phyloP scores from a whole-genome alignment of 1,140 invertebrate species.

The Rhopalosiphum padi region DNA sequence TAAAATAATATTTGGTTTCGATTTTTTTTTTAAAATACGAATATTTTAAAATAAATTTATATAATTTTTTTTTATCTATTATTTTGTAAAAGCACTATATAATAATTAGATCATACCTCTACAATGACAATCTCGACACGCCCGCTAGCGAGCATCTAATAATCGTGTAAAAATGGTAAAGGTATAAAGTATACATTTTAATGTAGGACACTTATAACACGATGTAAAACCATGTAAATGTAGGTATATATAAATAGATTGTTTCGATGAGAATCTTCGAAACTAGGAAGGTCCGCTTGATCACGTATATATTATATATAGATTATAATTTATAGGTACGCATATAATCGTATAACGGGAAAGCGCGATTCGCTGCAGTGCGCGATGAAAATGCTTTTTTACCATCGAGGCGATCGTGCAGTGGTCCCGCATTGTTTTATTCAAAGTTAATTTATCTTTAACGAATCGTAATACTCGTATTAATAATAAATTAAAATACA shows the following conservation, averaged over 20 bases:
- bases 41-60: background rate
- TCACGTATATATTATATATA: background rate
- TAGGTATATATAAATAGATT: background rate
- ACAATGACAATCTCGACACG: background rate
- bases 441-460: constrained; percentile 10
- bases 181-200: background rate
- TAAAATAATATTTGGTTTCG: background rate
- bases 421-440: background rate
- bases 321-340: background rate
- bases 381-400: background rate
- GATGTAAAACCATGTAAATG: background rate
- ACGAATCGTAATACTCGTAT: background rate
- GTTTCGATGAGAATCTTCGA: background rate
- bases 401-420: background rate
- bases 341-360: constrained; percentile 1
- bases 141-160: background rate
- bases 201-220: background rate
- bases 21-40: background rate
- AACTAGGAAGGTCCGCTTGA: background rate
- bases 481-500: background rate
- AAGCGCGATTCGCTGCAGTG: background rate
- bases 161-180: background rate
- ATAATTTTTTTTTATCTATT: background rate
- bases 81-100: background rate
- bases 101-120: background rate